These are phyloP conservation scores for Enteromius mattozi DNA, from an alignment of 2,797 vertebrate genomes.

Conservation along the genomic window DNA sequence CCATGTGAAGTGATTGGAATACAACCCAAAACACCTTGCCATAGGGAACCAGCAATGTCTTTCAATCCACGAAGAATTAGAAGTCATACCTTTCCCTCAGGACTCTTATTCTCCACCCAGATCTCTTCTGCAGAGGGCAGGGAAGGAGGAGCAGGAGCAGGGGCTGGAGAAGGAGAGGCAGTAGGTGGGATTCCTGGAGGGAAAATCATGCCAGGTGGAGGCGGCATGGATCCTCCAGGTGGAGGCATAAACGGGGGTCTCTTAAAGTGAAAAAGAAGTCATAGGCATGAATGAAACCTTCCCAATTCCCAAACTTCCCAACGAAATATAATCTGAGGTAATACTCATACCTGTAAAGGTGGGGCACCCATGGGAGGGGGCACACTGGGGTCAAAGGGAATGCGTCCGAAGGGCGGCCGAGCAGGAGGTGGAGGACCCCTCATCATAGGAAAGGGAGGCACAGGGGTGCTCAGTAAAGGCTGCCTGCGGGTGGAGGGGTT, in stretches of 20 bases:
- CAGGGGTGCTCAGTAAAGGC: conserved; percentile 89
- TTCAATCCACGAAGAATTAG: neutral
- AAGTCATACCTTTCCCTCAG: conserved; percentile 90
- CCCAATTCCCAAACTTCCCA: neutral
- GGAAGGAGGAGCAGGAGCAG: conserved; percentile 75
- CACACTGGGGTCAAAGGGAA: conserved; percentile 95
- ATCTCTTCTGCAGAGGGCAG: conserved; percentile 92
- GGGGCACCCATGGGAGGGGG: conserved; percentile 94
- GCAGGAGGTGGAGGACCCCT: conserved; percentile 87
- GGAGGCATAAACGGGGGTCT: conserved; percentile 98
- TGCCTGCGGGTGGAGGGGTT: conserved; percentile 90
- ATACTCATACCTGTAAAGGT: conserved; percentile 86
- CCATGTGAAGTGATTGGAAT: neutral
- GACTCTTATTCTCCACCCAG: conserved; percentile 99
- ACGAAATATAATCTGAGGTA: neutral
- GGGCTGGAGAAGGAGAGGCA: conserved; percentile 75
- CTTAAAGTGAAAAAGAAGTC: conserved; percentile 70
- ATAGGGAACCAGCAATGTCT: neutral
- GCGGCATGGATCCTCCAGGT: conserved; percentile 92
- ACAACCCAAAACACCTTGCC: neutral
- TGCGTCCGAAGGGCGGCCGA: conserved; percentile 88
- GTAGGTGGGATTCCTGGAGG: conserved; percentile 86
- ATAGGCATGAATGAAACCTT: neutral
- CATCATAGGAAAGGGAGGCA: conserved; percentile 91
- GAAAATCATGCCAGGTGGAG: conserved; percentile 97